These are phyloP conservation scores for Netelia fuscicornis DNA, from an alignment of 2,888 invertebrate species.

Conservation along the genomic window DNA sequence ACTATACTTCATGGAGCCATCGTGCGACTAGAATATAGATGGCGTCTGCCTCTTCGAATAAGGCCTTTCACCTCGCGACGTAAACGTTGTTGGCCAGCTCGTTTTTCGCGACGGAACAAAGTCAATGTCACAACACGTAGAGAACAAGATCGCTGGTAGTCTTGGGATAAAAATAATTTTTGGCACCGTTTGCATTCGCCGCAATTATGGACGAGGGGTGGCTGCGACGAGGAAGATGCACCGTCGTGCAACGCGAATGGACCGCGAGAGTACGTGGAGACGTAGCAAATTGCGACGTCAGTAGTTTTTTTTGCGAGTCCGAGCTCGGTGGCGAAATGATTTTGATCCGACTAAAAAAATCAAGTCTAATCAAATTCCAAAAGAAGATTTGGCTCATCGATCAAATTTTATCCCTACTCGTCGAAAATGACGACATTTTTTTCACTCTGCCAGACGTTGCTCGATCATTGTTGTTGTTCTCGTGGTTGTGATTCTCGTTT, in stretches of 20 bases:
- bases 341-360: constrained; percentile 19
- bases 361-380: constrained; percentile 30
- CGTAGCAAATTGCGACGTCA: constrained; percentile 5
- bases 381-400: constrained; percentile 2
- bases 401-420: neutral
- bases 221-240: constrained; percentile 16
- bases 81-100: constrained; percentile 19
- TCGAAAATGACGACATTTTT: constrained; percentile 46
- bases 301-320: neutral
- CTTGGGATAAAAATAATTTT: constrained; percentile 76
- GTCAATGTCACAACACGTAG: constrained; percentile 75
- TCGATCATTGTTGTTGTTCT: constrained; percentile 70
- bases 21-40: too few species aligned
- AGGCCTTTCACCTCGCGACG: constrained; percentile 16
- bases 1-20: too few species aligned
- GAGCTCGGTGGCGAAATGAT: constrained; percentile 23
- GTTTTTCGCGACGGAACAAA: constrained; percentile 64
- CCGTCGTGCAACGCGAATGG: constrained; percentile 21
- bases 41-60: too few species aligned
- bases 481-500: constrained; percentile 45
- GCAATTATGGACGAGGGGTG: neutral
- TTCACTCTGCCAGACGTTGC: constrained; percentile 56
- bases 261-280: neutral
- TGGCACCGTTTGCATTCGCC: constrained; percentile 68
- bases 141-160: constrained; percentile 23